Base-by-base conservation (phyloP, 2,797 vertebrate species). In the Anguilla marmorata region DNA sequence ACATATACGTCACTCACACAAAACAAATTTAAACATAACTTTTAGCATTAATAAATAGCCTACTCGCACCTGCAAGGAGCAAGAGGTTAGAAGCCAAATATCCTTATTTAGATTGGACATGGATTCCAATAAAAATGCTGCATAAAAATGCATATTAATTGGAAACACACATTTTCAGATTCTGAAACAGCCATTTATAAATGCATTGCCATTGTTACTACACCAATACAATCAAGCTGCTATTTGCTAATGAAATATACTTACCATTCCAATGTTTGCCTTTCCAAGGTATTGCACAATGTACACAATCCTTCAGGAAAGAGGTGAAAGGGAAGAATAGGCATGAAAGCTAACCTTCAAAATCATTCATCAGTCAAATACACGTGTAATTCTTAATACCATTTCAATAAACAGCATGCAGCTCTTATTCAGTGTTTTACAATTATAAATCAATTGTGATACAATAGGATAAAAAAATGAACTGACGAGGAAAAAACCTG, bases 231-330 rank as follows among this genome's bases (percentile, higher is more conserved):
- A 27, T 69, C 1, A 16, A 88, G 54, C 6, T n/a, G 19, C 48
- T 45, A 83, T 45, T 27, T 1, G 33, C 27, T 84, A 72, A 24
- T 1, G 0, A 58, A 33, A 41, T 63, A 90, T 45, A 87, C 54
- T 94, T 96, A 97, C 96, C 96, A 90, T 94, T 91, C 97, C 97
- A 1, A 95, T 92, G 6, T 94, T 90, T 76, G 92, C 93, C 91
- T 90, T 96, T 90, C 97, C 96, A 91, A 98, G 88, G 90, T 94
- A 96, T 87, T 88, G 87, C 90, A 97, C 93, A 11, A 91, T 93
- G 89, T 98, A 96, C 86, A 97, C 93, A 90, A 97, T 93, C 92
- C 96, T 96, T 92, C 60, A 21, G 85, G 90, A 24, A 66, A 91
- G 89, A 93, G 79, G 16, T 82, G 41, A 50, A 82, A 50, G 45